Evolutionary conservation across 2,113 vertebrate genomes (phyloP).

Genomic region (Channa maculata): DNA sequence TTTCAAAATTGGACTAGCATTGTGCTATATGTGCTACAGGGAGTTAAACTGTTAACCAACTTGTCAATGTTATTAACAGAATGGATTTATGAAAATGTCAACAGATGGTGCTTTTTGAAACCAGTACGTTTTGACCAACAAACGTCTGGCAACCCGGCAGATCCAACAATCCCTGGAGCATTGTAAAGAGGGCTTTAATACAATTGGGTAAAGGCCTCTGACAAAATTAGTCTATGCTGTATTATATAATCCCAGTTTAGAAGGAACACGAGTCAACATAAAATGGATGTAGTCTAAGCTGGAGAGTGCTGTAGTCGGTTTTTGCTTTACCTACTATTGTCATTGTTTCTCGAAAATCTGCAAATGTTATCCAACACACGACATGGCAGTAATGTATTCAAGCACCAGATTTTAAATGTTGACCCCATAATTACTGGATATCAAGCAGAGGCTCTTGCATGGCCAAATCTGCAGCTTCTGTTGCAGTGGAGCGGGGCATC

Average conservation of each 20-base stretch:
- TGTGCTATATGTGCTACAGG: not conserved
- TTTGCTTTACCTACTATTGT: constrained; percentile 28
- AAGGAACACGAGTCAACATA: constrained; percentile 41
- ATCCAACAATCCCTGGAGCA: constrained; percentile 27
- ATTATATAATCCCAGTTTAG: constrained; percentile 58
- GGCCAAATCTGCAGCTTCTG: constrained; percentile 15
- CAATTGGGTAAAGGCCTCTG: constrained; percentile 31
- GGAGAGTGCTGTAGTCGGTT: not conserved
- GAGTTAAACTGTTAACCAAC: not conserved
- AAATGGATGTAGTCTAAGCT: constrained; percentile 40
- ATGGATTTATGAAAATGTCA: constrained; percentile 21
- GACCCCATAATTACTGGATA: constrained; percentile 3
- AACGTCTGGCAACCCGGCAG: constrained; percentile 16
- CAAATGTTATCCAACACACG: constrained; percentile 27
- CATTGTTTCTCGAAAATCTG: constrained; percentile 18
- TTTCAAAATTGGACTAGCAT: not conserved
- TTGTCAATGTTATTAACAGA: constrained; percentile 6
- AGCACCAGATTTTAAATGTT: constrained; percentile 11
- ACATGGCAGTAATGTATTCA: constrained; percentile 27
- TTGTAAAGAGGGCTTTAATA: constrained; percentile 36
- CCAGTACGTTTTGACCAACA: constrained; percentile 17
- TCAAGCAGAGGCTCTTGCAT: not conserved
- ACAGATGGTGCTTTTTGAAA: constrained; percentile 52
- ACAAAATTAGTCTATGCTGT: constrained; percentile 26
- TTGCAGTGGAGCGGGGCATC: not conserved